Evolutionary conservation across 2,113 vertebrate genomes (phyloP).

Genomic region (Capricornis sumatraensis): DNA sequence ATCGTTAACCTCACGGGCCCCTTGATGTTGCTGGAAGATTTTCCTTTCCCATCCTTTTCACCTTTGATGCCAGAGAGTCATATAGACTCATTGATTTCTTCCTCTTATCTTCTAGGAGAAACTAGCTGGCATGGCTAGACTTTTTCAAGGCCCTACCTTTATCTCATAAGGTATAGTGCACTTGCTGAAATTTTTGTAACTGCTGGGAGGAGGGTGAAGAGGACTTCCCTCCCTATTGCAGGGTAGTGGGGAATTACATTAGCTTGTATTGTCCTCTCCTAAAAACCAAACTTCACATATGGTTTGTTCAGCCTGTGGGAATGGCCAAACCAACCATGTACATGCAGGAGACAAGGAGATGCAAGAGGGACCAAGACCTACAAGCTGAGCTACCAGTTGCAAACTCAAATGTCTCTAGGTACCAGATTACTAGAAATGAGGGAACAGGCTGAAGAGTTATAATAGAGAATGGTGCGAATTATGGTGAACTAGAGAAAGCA

Average conservation of each 20-base stretch:
- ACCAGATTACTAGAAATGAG: not conserved
- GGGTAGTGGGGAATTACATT: not conserved
- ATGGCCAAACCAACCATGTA: not conserved
- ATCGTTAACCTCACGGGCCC: not conserved
- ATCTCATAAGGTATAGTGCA: not conserved
- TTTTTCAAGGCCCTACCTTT: not conserved
- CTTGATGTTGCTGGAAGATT: constrained; percentile 2
- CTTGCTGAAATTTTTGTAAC: not conserved
- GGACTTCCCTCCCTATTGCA: not conserved
- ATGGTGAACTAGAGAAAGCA: not conserved
- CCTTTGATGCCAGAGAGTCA: constrained; percentile 20
- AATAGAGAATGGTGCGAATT: not conserved
- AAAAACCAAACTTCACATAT: not conserved
- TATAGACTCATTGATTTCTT: constrained; percentile 30
- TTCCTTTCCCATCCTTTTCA: constrained; percentile 14
- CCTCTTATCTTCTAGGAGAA: constrained; percentile 24
- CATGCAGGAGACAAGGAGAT: not conserved
- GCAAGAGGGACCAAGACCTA: not conserved
- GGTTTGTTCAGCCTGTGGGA: not conserved
- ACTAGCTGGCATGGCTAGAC: not conserved
- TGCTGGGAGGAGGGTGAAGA: not conserved
- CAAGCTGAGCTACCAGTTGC: not conserved
- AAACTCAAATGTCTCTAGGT: not conserved
- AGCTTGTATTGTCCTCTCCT: not conserved
- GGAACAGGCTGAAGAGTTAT: not conserved